Evolutionary conservation across 2,888 invertebrate genomes (phyloP).

Genomic region (Mactromeris polynyma): DNA sequence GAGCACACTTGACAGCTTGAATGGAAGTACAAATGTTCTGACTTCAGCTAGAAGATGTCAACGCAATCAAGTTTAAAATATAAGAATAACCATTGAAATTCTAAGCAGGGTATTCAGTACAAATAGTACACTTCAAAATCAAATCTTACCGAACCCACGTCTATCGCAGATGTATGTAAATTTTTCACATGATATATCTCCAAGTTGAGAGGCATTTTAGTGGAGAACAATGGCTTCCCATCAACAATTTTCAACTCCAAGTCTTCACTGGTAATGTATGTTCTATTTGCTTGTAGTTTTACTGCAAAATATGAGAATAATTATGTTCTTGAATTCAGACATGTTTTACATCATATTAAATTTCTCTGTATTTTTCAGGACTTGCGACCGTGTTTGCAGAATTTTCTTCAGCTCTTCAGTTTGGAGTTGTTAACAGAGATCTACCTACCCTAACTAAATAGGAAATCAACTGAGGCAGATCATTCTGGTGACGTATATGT

Average conservation of each 20-base stretch:
- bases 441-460: constrained; percentile 57
- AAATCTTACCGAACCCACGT: constrained; percentile 61
- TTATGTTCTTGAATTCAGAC: too few relatives aligned
- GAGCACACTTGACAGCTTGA: too few relatives aligned
- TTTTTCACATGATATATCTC: constrained; percentile 58
- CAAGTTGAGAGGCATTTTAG: constrained; percentile 41
- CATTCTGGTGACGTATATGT: background rate
- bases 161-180: constrained; percentile 56
- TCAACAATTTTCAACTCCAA: constrained; percentile 43
- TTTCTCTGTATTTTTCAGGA: constrained; percentile 69
- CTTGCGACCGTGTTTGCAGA: constrained; percentile 77
- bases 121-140: background rate
- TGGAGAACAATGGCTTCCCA: constrained; percentile 55
- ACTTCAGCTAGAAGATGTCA: too few relatives aligned
- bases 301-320: too few relatives aligned
- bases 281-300: constrained; percentile 33
- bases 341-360: too few relatives aligned
- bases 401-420: constrained; percentile 73
- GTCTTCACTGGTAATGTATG: constrained; percentile 43
- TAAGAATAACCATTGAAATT: too few relatives aligned
- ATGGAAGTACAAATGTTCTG: too few relatives aligned
- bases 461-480: background rate
- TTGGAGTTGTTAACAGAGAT: constrained; percentile 76
- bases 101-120: too few relatives aligned
- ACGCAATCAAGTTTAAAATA: too few relatives aligned